Evolutionary conservation across 2,888 invertebrate species (phyloP), one percentile per base, ranked within the genome.

Genomic region (Exocentrus adspersus): DNA sequence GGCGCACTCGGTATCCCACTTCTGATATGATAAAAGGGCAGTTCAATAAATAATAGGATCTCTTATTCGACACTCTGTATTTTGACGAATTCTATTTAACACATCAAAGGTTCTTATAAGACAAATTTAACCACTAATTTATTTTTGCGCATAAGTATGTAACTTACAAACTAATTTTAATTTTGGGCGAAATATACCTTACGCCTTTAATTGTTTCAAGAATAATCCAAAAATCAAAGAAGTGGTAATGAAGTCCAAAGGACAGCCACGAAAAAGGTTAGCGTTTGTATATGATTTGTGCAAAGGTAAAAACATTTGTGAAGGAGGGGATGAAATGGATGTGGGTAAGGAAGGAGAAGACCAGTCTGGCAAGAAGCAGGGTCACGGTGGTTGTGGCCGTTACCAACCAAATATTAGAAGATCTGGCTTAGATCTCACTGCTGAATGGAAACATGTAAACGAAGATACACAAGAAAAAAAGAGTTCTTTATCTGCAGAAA

Each of bases 381-480:
- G 89, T 10, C 97, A 98, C 80, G 97, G 98, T 56, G 99, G 99
- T 77, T 99, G 99, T 84, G 99, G 99, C 74, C 90, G 98, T 72
- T 98, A 96, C 79, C 99, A 99, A 80, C 99, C 99, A 0, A 94
- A 92, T 58, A 93, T 98, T 54, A 65, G 65, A 57, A 86, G 97
- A 62, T 88, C 89, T 32, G 98, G 98, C 0, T 85, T 99, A 45
- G 98, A 99, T 76, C 86, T 99, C 42, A 90, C 92, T 0, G 98
- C 98, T 0, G 98, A 99, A 84, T 99, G 99, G 99, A 99, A 97
- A 83, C 93, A 98, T 81, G 90, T 95, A 0, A 99, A 99, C 83
- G 99, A 99, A 85, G 98, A 99, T 78, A 93, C 96, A 4, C 98
- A 98, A 83, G 97, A 99, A 80, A 93, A 94, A 80, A 98, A 99